Conservation (phyloP, 2,888 invertebrate species). For the Pseudolycoriella hygida region DNA sequence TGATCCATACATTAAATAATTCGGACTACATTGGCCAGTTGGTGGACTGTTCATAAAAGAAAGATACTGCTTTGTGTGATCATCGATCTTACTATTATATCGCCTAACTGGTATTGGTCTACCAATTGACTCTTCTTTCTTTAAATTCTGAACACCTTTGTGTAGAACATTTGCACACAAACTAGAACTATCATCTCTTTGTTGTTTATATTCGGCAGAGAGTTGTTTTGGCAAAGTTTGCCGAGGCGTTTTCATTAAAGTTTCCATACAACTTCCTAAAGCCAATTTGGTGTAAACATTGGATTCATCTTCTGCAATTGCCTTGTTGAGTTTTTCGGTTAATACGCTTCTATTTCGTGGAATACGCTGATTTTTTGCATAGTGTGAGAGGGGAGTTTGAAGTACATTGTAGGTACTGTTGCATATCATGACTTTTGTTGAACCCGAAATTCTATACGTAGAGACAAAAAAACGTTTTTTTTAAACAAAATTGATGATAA, state of each 20-base stretch:
- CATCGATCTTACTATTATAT: too few species aligned
- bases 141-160: conserved; percentile 3
- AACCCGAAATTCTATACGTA: too few species aligned
- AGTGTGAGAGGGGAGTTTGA: background rate
- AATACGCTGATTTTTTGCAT: background rate
- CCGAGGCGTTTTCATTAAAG: background rate
- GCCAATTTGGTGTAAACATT: conserved; percentile 7
- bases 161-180: background rate
- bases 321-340: background rate
- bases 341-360: background rate
- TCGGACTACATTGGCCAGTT: conserved; percentile 1
- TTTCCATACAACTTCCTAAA: conserved; percentile 5
- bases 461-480: too few species aligned
- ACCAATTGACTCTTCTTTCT: conserved; percentile 1
- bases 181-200: background rate
- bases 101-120: conserved; percentile 5
- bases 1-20: conserved; percentile 4
- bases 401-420: background rate
- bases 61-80: too few species aligned
- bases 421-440: too few species aligned
- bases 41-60: background rate
- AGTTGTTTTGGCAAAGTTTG: background rate
- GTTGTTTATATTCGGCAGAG: background rate
- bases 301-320: background rate
- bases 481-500: too few species aligned